Evolutionary conservation across 2,113 vertebrate genomes (phyloP), one percentile per base, ranked within the genome.

Genomic region (Mirounga angustirostris): DNA sequence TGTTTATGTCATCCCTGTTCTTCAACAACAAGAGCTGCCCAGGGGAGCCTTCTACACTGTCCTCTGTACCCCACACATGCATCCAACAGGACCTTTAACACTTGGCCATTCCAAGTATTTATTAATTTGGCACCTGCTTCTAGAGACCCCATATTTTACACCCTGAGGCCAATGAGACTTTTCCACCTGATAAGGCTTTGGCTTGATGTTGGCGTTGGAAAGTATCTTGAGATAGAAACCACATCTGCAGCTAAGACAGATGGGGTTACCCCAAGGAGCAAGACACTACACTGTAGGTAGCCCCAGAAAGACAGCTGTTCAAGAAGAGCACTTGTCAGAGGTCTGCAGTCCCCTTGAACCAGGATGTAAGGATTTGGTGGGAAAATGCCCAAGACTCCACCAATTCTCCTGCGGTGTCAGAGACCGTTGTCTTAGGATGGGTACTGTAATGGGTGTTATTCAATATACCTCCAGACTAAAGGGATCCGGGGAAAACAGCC

Each of bases 31-130:
- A 71, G 71, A 24, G 21, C 40, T 9, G 1, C n/a, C 61, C 26
- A 4, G 79, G 69, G 69, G 10, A 28, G 50, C 56, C 50, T 0
- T 7, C 50, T 10, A 26, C 0, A 0, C 43, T 3, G 0, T 21
- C 76, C 94, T 56, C 65, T 16, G 16, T 12, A 12, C 9, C 28
- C 65, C 4, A 15, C 14, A 11, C 58, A 10, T 1, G 2, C 1
- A 0, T 15, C 65, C 61, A 40, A 11, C 3, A 10, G 43, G 61
- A 67, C 21, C 65, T 40, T 58, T 4, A 21, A 28, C 86, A 58
- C 22, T 22, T 46, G 83, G 59, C 84, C 63, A 2, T 56, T 52
- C 50, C 13, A 4, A 43, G 52, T 6, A 19, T 14, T 46, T 78
- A 19, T 50, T 84, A 46, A 36, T 36, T 80, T 63, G 21, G 30